phyloP scores from a whole-genome alignment of 2,113 vertebrate species.

The Burhinus oedicnemus region DNA sequence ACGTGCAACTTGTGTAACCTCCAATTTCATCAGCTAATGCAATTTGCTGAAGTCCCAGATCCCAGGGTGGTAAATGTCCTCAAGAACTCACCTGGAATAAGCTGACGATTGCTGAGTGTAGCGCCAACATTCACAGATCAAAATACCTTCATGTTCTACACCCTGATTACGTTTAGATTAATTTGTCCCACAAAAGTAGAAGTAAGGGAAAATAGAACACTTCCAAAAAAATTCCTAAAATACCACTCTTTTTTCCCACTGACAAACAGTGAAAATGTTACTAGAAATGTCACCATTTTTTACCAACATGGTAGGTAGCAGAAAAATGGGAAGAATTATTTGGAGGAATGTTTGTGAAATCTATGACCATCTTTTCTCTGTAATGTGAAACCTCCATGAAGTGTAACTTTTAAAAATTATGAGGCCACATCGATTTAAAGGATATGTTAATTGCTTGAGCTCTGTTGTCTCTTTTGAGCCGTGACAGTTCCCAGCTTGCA shows the following conservation, averaged over 20 bases:
- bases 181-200: background rate
- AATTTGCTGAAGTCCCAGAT: background rate
- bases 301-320: background rate
- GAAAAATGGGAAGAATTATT: background rate
- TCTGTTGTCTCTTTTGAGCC: background rate
- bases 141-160: background rate
- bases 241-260: background rate
- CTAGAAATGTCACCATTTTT: background rate
- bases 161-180: background rate
- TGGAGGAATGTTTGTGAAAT: background rate
- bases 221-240: background rate
- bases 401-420: background rate
- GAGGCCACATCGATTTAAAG: background rate
- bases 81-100: background rate
- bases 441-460: background rate
- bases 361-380: background rate
- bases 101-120: background rate
- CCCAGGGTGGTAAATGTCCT: background rate
- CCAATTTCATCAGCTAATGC: background rate
- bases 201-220: background rate
- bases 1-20: background rate
- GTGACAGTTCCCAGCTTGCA: background rate
- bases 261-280: background rate
- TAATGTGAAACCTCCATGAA: background rate
- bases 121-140: background rate